These are phyloP conservation scores for Dendrolimus punctatus DNA, from an alignment of 1,140 invertebrate genomes.

Conservation along the genomic window DNA sequence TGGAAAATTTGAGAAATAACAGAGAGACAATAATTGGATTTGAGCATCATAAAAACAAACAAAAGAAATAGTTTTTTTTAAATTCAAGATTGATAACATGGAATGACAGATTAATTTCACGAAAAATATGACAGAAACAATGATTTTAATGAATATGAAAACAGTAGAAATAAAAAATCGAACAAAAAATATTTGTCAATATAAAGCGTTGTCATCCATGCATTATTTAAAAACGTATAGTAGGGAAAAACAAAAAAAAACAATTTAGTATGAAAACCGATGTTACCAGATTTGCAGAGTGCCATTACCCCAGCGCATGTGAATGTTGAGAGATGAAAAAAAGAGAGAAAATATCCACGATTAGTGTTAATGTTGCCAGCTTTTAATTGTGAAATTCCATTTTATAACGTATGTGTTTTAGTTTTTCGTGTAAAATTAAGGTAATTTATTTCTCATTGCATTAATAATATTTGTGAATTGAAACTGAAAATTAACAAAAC, in stretches of 20 bases:
- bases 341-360: slow-evolving; percentile 62
- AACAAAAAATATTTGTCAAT: slow-evolving; percentile 4
- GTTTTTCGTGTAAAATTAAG: too few species aligned
- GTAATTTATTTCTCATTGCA: too few species aligned
- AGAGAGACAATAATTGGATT: neutral
- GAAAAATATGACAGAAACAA: too few species aligned
- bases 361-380: slow-evolving; percentile 46
- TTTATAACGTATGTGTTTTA: too few species aligned
- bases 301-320: slow-evolving; percentile 60
- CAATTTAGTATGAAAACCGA: slow-evolving; percentile 56
- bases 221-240: slow-evolving; percentile 12
- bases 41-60: neutral
- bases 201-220: slow-evolving; percentile 23
- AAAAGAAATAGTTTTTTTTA: neutral
- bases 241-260: slow-evolving; percentile 15
- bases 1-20: too few species aligned
- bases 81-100: too few species aligned
- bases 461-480: too few species aligned
- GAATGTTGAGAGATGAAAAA: slow-evolving; percentile 65
- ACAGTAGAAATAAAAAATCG: slow-evolving; percentile 1
- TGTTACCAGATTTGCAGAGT: slow-evolving; percentile 68
- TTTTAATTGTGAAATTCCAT: slow-evolving; percentile 6
- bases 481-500: too few species aligned
- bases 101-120: too few species aligned
- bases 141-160: too few species aligned